phyloP scores from a whole-genome alignment of 35 echinoderm and acorn worm genomes.

The Eucidaris tribuloides region DNA sequence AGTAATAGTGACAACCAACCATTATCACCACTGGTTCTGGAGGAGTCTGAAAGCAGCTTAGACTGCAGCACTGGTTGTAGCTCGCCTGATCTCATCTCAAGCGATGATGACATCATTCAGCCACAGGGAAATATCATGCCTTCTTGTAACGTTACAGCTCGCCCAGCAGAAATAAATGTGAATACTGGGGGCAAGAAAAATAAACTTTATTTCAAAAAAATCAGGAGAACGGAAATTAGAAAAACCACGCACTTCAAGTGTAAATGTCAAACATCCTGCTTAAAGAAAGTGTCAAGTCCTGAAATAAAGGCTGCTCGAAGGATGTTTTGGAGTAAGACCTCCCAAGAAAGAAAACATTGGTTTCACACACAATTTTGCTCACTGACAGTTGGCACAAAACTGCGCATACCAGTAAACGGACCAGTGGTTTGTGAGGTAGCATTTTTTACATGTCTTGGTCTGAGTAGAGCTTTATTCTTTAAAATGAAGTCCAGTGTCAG shows the following conservation, averaged over 20 bases:
- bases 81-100: no score
- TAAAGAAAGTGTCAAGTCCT: neutral
- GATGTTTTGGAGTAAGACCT: slow-evolving; percentile 5
- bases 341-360: neutral
- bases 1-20: no score
- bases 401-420: neutral
- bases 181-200: neutral
- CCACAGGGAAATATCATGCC: no score
- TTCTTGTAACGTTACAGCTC: neutral
- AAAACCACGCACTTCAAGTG: neutral
- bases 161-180: neutral
- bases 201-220: no score
- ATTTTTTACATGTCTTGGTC: neutral
- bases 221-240: no score
- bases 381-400: neutral
- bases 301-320: neutral
- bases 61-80: no score
- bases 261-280: neutral
- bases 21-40: no score
- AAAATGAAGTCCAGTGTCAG: neutral
- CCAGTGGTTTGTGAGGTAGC: neutral
- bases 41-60: no score
- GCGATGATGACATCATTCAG: no score
- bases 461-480: neutral
- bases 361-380: neutral